These are phyloP conservation scores for Drosophila ohnishii DNA, from an alignment of 1,140 invertebrate genomes.

Conservation along the genomic window DNA sequence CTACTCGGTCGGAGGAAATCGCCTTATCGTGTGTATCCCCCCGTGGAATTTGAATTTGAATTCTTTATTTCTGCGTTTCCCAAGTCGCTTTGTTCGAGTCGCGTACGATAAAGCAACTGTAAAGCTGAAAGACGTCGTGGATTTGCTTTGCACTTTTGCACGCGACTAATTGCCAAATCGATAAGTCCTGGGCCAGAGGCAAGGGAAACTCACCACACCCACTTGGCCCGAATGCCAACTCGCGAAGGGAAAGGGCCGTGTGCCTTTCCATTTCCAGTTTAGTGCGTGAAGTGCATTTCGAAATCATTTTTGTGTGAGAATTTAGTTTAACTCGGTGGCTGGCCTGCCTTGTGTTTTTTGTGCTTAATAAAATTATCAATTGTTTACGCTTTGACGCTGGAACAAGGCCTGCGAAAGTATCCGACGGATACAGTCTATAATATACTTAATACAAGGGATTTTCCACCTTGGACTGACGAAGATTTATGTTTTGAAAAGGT, in stretches of 20 bases:
- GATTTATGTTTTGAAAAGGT: conserved; percentile 36
- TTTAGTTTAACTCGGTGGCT: conserved; percentile 42
- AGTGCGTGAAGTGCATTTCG: conserved; percentile 67
- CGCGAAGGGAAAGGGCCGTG: conserved; percentile 13
- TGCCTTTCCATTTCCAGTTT: conserved; percentile 51
- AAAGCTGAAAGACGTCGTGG: not conserved
- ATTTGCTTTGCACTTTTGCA: conserved; percentile 14
- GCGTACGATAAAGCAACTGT: conserved; percentile 9
- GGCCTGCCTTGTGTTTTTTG: conserved; percentile 7
- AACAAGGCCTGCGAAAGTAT: conserved; percentile 20
- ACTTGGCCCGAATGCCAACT: conserved; percentile 24
- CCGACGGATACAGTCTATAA: conserved; percentile 1
- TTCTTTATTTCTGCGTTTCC: conserved; percentile 18
- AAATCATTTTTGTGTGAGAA: conserved; percentile 48
- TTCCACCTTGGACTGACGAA: not conserved
- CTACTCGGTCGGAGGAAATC: conserved; percentile 18
- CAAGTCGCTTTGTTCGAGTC: conserved; percentile 4
- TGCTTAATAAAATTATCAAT: conserved; percentile 35
- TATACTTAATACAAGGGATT: conserved; percentile 8
- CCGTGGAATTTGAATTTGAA: conserved; percentile 20
- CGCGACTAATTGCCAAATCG: conserved; percentile 57
- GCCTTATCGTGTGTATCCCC: conserved; percentile 51
- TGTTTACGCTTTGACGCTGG: conserved; percentile 25
- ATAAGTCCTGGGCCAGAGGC: conserved; percentile 49
- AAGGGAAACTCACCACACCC: conserved; percentile 68